Base-by-base conservation (phyloP, 2,888 invertebrate genomes). In the Drosophila longiperda region DNA sequence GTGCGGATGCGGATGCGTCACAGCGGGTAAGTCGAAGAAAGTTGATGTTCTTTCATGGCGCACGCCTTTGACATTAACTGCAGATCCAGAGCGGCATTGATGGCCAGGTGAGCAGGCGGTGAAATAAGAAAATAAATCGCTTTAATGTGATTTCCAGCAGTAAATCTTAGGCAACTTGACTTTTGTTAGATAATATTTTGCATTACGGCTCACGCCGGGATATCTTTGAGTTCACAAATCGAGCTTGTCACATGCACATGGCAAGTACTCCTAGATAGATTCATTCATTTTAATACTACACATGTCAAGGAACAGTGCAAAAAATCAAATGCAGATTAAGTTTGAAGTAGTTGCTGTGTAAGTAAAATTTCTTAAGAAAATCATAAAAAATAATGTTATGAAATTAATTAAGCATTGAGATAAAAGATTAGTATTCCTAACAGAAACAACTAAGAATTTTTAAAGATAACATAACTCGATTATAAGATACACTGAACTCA, bases 1-100 rank as follows among this genome's bases (percentile, higher is more conserved):
- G 34, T 88, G 82, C 45, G 83, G 38, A 55, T 86, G 93, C 72
- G 93, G 92, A 87, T 93, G 93, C 83, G 93, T 92, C 93, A 93
- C 93, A 92, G 93, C 93, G 86, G 93, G 93, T 90, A 93, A 92
- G 87, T 93, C 93, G 91, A 93, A 93, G 91, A 93, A 93, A 91
- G 90, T 91, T 90, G 93, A 92, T 90, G 93, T 91, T 91, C 93
- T 92, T 91, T 93, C 93, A 90, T 92, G 92, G 85, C 93, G 93
- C 80, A 92, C 91, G 91, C 92, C 93, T 93, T 93, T 93, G 90
- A 92, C 93, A 90, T 91, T 93, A 58, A 91, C 92, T 92, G 91
- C 78, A 89, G 87, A 87, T 73, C 52, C 65, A 53, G 63, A 29
- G 45, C 36, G 36, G 45, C 59, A 61, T 78, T 48, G 58, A 45